These are phyloP conservation scores for Nannoperca australis DNA, from an alignment of 2,797 vertebrate genomes.

Conservation along the genomic window DNA sequence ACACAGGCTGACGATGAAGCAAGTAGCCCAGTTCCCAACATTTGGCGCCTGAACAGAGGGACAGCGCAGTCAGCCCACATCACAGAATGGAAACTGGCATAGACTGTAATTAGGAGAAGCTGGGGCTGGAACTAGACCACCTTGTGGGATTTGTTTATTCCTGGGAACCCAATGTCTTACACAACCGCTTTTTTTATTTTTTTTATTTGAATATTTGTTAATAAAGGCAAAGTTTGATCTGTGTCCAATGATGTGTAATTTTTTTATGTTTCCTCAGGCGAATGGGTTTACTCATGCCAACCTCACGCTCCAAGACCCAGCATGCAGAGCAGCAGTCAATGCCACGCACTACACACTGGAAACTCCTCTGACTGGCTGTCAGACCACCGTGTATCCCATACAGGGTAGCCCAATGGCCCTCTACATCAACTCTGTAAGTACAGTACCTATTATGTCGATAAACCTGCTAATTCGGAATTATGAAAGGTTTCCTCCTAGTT, in stretches of 20 bases:
- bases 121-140: slow-evolving; percentile 68
- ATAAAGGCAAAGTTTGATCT: slow-evolving; percentile 56
- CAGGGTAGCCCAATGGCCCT: slow-evolving; percentile 79
- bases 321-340: slow-evolving; percentile 92
- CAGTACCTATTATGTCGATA: not conserved
- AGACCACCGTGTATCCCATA: slow-evolving; percentile 81
- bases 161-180: slow-evolving; percentile 61
- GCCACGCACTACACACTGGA: slow-evolving; percentile 96
- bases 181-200: slow-evolving; percentile 25
- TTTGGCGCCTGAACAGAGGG: slow-evolving; percentile 59
- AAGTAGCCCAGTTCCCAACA: slow-evolving; percentile 41
- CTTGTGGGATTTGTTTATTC: slow-evolving; percentile 77
- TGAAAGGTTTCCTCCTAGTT: not conserved
- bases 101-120: slow-evolving; percentile 70
- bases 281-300: slow-evolving; percentile 86
- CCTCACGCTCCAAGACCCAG: slow-evolving; percentile 91
- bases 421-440: slow-evolving; percentile 95
- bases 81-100: slow-evolving; percentile 77
- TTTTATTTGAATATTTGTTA: slow-evolving; percentile 57
- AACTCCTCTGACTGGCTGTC: slow-evolving; percentile 88
- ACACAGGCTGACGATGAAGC: slow-evolving; percentile 36
- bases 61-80: slow-evolving; percentile 75
- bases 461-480: not conserved
- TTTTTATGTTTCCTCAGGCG: slow-evolving; percentile 81
- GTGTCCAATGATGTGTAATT: slow-evolving; percentile 40